phyloP scores from a whole-genome alignment of 2,888 invertebrate genomes.

The Agonopterix alstromeriana region DNA sequence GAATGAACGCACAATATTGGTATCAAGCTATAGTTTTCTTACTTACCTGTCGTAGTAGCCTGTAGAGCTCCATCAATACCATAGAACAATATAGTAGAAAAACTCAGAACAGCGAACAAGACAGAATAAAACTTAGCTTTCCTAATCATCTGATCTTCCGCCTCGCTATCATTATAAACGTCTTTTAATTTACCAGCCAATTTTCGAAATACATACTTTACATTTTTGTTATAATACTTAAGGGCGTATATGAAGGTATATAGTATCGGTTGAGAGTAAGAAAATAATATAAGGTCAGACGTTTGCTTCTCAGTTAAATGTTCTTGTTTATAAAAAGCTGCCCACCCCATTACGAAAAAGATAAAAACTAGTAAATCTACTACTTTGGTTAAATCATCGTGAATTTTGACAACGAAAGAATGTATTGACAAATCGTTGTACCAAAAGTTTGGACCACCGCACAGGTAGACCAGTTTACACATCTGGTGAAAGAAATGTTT shows the following conservation, averaged over 20 bases:
- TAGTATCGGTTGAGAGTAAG: constrained; percentile 9
- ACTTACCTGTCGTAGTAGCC: background rate
- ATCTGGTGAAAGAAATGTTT: background rate
- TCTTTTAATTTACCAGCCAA: constrained; percentile 18
- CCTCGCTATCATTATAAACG: constrained; percentile 28
- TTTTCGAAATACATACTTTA: constrained; percentile 5
- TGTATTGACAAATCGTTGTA: constrained; percentile 1
- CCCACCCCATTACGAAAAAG: constrained; percentile 9
- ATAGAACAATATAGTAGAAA: constrained; percentile 16
- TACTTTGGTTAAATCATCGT: constrained; percentile 1
- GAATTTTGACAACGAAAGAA: constrained; percentile 1
- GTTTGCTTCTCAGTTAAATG: constrained; percentile 19
- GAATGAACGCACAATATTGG: too few species aligned
- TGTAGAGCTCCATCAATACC: constrained; percentile 21
- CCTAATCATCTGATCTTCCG: constrained; percentile 37
- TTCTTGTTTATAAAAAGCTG: constrained; percentile 20
- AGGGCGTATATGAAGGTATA: constrained; percentile 5
- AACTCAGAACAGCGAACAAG: constrained; percentile 14
- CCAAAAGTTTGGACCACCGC: constrained; percentile 3
- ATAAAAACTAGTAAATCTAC: background rate
- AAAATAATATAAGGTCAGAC: constrained; percentile 9
- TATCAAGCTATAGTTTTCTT: too few species aligned
- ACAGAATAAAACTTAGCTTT: constrained; percentile 20
- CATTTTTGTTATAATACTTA: background rate
- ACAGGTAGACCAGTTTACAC: background rate